Evolutionary conservation across 2,113 vertebrate genomes (phyloP).

Genomic region (Phalacrocorax brasilianus): DNA sequence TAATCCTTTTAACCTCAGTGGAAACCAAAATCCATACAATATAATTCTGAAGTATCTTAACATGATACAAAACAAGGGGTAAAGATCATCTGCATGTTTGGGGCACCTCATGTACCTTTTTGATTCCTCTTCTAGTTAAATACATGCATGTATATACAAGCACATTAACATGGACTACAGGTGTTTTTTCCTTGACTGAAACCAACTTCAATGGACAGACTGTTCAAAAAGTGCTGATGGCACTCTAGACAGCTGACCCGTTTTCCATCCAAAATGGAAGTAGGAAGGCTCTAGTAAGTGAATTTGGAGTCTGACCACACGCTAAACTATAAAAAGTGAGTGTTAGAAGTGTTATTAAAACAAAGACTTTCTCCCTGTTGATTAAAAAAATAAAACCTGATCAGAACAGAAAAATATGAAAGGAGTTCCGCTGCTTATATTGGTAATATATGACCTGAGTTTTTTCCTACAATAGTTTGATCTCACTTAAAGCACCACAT

Average conservation of each 20-base stretch:
- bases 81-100: background rate
- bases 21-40: background rate
- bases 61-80: fast-evolving
- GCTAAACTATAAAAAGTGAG: background rate
- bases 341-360: background rate
- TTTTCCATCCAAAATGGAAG: background rate
- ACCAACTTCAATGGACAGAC: background rate
- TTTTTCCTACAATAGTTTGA: background rate
- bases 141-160: background rate
- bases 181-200: background rate
- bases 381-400: background rate
- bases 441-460: background rate
- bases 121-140: background rate
- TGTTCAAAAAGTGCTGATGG: background rate
- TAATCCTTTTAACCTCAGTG: background rate
- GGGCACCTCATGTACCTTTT: background rate
- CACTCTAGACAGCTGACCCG: background rate
- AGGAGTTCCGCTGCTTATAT: background rate
- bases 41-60: background rate
- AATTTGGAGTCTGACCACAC: background rate
- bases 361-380: background rate
- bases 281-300: background rate
- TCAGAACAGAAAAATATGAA: background rate
- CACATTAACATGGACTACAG: background rate
- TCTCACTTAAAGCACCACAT: background rate